Conservation (phyloP, 2,888 invertebrate genomes). For the Drosophila buzzatii region DNA sequence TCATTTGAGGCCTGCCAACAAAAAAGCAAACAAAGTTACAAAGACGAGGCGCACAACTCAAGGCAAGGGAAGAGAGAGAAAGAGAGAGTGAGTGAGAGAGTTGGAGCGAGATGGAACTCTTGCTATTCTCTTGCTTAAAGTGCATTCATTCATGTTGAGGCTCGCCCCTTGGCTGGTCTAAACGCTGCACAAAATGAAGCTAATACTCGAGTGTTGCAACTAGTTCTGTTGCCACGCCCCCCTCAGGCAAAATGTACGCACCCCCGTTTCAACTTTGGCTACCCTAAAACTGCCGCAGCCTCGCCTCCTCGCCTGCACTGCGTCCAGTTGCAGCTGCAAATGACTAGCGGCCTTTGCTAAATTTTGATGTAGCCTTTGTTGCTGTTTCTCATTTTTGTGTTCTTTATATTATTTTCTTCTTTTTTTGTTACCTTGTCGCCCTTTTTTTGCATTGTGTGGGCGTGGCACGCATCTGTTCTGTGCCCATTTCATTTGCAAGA, state of each 20-base stretch:
- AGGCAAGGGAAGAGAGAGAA: neutral
- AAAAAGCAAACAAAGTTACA: slow-evolving; percentile 74
- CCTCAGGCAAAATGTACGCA: neutral
- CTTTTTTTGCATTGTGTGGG: slow-evolving; percentile 52
- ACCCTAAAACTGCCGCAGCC: too few species aligned
- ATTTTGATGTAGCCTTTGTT: slow-evolving; percentile 44
- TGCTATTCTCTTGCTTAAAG: slow-evolving; percentile 1
- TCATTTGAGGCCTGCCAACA: slow-evolving; percentile 77
- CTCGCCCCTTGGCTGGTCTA: slow-evolving; percentile 41
- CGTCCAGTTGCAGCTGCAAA: slow-evolving; percentile 41
- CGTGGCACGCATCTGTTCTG: slow-evolving; percentile 60
- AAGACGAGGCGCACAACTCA: slow-evolving; percentile 3
- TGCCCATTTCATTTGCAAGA: slow-evolving; percentile 60
- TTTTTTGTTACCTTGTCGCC: neutral
- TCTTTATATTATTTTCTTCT: neutral
- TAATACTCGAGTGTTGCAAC: slow-evolving; percentile 79
- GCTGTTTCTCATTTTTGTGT: slow-evolving; percentile 2
- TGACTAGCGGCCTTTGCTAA: slow-evolving; percentile 61
- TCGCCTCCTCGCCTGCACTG: neutral
- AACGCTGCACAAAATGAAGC: slow-evolving; percentile 77
- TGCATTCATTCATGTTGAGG: slow-evolving; percentile 8
- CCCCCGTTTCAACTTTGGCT: neutral
- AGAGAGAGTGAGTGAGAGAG: neutral
- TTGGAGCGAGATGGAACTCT: neutral
- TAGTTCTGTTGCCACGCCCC: slow-evolving; percentile 45